Conservation (phyloP, 53 echinoderm and acorn worm species). For the Arbacia lixula region DNA sequence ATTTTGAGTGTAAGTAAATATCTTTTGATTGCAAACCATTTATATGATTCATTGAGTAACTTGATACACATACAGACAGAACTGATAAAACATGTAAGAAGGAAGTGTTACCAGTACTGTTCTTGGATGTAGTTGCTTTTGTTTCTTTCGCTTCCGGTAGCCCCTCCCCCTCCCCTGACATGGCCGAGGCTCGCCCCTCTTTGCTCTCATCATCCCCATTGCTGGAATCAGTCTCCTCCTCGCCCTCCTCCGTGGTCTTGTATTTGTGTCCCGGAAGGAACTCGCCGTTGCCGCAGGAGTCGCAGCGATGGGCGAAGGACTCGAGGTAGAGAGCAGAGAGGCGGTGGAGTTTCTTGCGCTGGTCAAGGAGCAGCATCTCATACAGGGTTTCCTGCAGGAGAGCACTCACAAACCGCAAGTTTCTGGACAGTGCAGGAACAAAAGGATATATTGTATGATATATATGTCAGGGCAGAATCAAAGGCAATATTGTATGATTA, state of each 20-base stretch:
- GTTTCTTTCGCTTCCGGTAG: neutral
- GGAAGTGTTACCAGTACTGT: slow-evolving; percentile 56
- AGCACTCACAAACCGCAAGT: slow-evolving; percentile 84
- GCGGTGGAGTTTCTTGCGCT: slow-evolving; percentile 87
- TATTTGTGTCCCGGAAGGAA: slow-evolving; percentile 73
- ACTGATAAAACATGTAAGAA: too few relatives aligned
- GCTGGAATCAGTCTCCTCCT: neutral
- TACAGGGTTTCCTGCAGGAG: slow-evolving; percentile 95
- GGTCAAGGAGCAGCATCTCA: slow-evolving; percentile 82
- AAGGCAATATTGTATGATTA: too few relatives aligned
- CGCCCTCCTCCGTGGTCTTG: neutral
- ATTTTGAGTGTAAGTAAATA: too few relatives aligned
- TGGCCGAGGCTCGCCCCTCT: neutral
- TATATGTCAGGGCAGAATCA: too few relatives aligned
- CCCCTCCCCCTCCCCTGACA: neutral
- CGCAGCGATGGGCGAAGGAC: slow-evolving; percentile 89
- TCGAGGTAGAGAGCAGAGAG: slow-evolving; percentile 87
- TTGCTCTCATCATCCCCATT: slow-evolving; percentile 21
- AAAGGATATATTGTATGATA: too few relatives aligned
- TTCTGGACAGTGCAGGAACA: too few relatives aligned
- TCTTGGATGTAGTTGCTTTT: slow-evolving; percentile 26
- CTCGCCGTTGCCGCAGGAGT: slow-evolving; percentile 88
- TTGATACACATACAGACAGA: too few relatives aligned
- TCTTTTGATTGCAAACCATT: too few relatives aligned
- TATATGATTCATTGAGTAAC: too few relatives aligned